Conservation (phyloP, 2,113 vertebrate species). For the Lepus europaeus region DNA sequence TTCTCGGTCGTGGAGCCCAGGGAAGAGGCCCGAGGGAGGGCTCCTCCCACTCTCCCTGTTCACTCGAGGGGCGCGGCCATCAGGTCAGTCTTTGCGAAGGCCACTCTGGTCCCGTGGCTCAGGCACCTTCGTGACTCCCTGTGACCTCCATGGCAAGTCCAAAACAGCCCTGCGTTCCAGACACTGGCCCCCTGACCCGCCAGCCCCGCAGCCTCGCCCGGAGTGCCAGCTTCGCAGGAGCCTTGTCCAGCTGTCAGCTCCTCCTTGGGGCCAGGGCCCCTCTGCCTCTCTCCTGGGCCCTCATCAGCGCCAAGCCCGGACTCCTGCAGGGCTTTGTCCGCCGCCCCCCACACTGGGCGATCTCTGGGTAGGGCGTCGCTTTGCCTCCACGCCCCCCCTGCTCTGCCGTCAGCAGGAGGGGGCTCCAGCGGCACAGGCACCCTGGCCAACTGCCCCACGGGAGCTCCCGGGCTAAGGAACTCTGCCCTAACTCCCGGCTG, state of each 20-base stretch:
- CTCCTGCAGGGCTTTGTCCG: neutral
- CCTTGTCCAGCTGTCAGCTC: neutral
- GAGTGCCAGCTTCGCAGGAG: neutral
- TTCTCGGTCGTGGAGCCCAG: too few relatives aligned
- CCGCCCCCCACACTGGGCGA: neutral
- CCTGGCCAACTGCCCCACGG: neutral
- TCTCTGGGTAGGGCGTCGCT: neutral
- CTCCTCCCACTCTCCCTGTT: too few relatives aligned
- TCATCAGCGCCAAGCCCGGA: neutral
- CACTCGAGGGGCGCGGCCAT: neutral
- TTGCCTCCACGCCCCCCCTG: neutral
- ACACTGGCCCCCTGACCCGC: neutral
- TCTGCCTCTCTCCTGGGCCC: neutral
- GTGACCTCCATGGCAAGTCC: neutral
- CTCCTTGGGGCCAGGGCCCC: neutral
- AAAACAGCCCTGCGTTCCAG: neutral
- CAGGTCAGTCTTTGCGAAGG: neutral
- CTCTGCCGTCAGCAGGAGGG: neutral
- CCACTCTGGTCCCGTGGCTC: neutral
- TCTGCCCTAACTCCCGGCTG: neutral
- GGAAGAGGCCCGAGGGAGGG: neutral
- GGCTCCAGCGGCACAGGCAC: neutral
- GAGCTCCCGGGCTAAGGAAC: neutral
- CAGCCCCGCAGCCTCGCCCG: neutral
- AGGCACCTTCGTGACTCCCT: neutral